Base-by-base conservation (phyloP, 2,888 invertebrate genomes). In the Gibbula magus region DNA sequence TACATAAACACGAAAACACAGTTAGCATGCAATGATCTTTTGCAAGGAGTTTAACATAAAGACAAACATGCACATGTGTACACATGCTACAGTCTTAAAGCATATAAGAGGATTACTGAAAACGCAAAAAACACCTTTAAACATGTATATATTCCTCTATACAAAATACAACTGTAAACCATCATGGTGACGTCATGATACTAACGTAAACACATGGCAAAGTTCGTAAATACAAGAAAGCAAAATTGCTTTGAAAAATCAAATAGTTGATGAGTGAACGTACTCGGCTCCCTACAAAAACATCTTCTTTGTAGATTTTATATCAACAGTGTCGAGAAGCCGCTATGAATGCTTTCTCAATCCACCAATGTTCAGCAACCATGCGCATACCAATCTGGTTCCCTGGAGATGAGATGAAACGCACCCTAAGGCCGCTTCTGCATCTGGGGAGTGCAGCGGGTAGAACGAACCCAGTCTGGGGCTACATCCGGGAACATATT, bases 391-490 rank as follows among this genome's bases (percentile, higher is more conserved):
- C 70, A 20, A 20, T n/a, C 39, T 3, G 70, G 70, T 32, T 70
- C 70, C 70, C 70, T 18, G 1, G 70, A 16, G 70, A 32, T n/a
- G 20, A 39, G 70, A 70, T 70, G 70, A 70, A 70, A 70, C 70
- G 70, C 39, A 20, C 35, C 32, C 35, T 20, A 70, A 70, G 70
- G 20, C 32, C 70, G 29, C n/a, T 10, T 10, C 10, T 20, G 70
- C 70, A 70, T 70, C 70, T 70, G 70, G 20, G 70, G 70, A 18
- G 70, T 39, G 32, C 18, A 70, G 8, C 29, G 39, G 39, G 70
- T 70, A 70, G 10, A 35, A 35, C 18, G 39, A 32, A 39, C 20
- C 29, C 45, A 45, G 45, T 35, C 35, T 70, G 70, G 16, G 25
- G 20, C 20, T 13, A 45, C 32, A 39, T 70, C 39, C 39, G 18